Evolutionary conservation across 2,888 invertebrate genomes (phyloP).

Genomic region (Phasia obesa): DNA sequence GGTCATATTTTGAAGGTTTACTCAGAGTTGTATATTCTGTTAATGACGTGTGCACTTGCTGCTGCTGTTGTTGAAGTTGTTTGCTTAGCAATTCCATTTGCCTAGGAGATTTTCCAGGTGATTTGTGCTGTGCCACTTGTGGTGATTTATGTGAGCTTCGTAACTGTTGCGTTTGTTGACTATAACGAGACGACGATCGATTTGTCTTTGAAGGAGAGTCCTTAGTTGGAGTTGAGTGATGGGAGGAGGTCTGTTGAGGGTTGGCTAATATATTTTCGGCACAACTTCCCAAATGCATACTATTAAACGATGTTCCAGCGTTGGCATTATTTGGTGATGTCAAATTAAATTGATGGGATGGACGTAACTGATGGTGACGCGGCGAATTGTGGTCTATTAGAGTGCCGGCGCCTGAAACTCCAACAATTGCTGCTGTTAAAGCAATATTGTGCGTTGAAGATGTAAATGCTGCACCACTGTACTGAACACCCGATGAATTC

Average conservation of each 20-base stretch:
- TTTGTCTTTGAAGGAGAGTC: slow-evolving; percentile 78
- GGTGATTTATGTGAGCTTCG: slow-evolving; percentile 84
- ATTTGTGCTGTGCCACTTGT: slow-evolving; percentile 83
- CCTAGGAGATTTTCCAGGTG: slow-evolving; percentile 87
- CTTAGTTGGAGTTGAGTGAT: slow-evolving; percentile 73
- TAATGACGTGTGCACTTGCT: slow-evolving; percentile 65
- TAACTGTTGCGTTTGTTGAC: slow-evolving; percentile 73
- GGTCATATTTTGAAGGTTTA: slow-evolving; percentile 76
- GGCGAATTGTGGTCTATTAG: slow-evolving; percentile 77
- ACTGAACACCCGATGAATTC: slow-evolving; percentile 52
- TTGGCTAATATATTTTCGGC: slow-evolving; percentile 74
- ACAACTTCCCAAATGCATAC: slow-evolving; percentile 73
- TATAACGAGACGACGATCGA: slow-evolving; percentile 76
- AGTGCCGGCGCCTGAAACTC: slow-evolving; percentile 82
- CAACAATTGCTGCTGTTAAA: slow-evolving; percentile 90
- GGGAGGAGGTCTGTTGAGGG: slow-evolving; percentile 64
- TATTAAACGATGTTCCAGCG: slow-evolving; percentile 72
- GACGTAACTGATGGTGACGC: slow-evolving; percentile 73
- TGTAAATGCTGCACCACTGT: slow-evolving; percentile 88
- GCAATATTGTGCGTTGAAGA: slow-evolving; percentile 92
- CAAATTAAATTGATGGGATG: slow-evolving; percentile 72
- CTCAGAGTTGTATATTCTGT: slow-evolving; percentile 78
- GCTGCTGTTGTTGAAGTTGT: slow-evolving; percentile 73
- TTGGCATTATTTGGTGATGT: slow-evolving; percentile 74
- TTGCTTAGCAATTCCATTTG: slow-evolving; percentile 83